Base-by-base conservation (phyloP, 2,888 invertebrate species). In the Apamea monoglypha region DNA sequence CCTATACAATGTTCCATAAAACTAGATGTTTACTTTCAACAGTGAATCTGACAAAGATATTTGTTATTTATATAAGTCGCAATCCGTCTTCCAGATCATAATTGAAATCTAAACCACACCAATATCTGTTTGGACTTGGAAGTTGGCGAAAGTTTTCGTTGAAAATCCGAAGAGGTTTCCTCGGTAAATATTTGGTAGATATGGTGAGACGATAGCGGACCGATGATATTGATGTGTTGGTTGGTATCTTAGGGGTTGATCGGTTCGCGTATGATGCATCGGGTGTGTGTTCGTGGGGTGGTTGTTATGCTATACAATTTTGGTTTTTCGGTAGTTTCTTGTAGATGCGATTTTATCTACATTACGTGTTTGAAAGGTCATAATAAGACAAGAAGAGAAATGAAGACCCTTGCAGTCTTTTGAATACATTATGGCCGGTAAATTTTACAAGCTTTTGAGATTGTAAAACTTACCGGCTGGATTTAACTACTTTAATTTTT, bases 41-140 rank as follows among this genome's bases (percentile, higher is more conserved):
- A 63, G 53, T 74, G 59, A 64, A 69, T 67, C 53, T 68, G 56
- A 75, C 64, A 75, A 85, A 80, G 53, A 85, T 83, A 74, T 87
- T 83, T 78, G 76, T 78, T 84, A 83, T 87, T 86, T 85, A 75
- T 88, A 82, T 85, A 76, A 78, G 64, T 76, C 76, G 40, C 80
- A 70, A 84, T 90, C 73, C 81, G 12, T 84, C 85, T 85, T 82
- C 32, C 68, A 47, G 80, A 90, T 90, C 90, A 83, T 90, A 90
- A 90, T 90, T 90, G 90, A 88, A 90, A 90, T 90, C 90, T 90
- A 73, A 80, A 61, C 69, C 61, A 72, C 63, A 64, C 67, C 66
- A 74, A 77, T 85, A 74, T 85, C 70, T 82, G 56, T 81, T 81
- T 53, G 59, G 59, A 78, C 53, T 73, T 68, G 21, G 56, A 71